A percentile compares a stretch with the other conserved stretches of the same genome.
These are phyloP conservation scores for Carcinoscorpius rotundicauda DNA, from an alignment of 1,140 invertebrate genomes.

Conservation along the genomic window DNA sequence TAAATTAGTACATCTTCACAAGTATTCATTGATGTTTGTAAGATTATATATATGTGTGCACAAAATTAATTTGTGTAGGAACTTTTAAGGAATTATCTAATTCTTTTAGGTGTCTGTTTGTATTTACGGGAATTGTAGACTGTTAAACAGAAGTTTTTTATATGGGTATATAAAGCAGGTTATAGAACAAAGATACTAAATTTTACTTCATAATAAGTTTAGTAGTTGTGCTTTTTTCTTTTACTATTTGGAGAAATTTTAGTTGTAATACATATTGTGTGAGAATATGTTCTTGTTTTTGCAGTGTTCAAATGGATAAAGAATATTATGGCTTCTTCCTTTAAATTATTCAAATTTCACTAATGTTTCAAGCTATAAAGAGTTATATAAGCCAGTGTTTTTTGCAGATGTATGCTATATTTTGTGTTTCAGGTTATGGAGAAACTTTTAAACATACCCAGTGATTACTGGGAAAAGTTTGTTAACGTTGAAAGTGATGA, in stretches of 20 bases:
- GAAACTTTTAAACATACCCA: slow-evolving; percentile 46
- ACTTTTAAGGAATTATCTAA: no score
- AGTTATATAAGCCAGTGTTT: background rate
- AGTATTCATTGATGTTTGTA: no score
- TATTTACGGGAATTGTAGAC: background rate
- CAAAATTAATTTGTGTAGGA: no score
- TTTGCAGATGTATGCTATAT: background rate
- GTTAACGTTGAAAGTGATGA: slow-evolving; percentile 26
- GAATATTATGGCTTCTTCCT: background rate
- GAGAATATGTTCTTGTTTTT: background rate
- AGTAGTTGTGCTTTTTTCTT: background rate
- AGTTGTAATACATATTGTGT: background rate
- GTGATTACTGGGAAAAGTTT: slow-evolving; percentile 52
- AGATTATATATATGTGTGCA: no score
- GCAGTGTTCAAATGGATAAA: background rate
- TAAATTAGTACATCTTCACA: no score
- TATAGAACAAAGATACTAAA: no score
- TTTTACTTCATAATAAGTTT: no score
- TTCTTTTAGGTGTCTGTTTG: no score
- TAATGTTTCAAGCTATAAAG: background rate
- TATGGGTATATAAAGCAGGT: background rate
- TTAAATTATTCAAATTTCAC: no score
- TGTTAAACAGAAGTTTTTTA: background rate
- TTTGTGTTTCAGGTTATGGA: slow-evolving; percentile 45
- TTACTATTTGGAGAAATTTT: background rate